Evolutionary conservation across 2,113 vertebrate genomes (phyloP).

Genomic region (Tichodroma muraria): DNA sequence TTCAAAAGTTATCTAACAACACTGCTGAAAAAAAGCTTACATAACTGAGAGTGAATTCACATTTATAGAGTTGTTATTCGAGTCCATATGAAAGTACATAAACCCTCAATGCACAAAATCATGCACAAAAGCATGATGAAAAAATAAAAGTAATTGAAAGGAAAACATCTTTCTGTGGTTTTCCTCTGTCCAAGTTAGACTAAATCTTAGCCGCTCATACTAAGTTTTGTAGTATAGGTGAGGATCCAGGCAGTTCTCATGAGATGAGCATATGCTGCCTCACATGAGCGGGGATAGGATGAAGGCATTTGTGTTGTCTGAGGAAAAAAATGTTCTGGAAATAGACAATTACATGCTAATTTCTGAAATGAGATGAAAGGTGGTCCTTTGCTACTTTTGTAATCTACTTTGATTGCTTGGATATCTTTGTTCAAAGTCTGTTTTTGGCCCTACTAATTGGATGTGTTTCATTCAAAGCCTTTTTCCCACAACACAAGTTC

Average conservation of each 20-base stretch:
- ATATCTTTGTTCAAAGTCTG: not conserved
- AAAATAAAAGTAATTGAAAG: not conserved
- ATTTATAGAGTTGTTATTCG: not conserved
- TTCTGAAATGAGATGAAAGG: not conserved
- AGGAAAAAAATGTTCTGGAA: not conserved
- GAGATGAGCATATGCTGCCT: not conserved
- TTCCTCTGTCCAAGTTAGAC: not conserved
- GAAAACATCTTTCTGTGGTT: not conserved
- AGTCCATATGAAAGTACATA: not conserved
- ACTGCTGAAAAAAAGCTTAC: not conserved
- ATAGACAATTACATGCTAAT: not conserved
- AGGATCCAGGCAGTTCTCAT: not conserved
- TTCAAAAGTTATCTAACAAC: not conserved
- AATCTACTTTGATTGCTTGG: not conserved
- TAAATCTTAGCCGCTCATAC: not conserved
- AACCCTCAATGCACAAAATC: not conserved
- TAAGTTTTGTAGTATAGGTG: not conserved
- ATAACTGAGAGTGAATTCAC: not conserved
- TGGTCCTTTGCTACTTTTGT: not conserved
- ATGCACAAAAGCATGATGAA: not conserved
- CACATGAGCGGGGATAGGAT: fast-evolving
- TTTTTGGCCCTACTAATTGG: not conserved
- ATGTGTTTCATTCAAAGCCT: not conserved
- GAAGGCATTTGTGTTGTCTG: not conserved
- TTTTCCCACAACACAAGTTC: not conserved